Conservation (phyloP, 1,140 invertebrate genomes). For the Brachystomella parvula region DNA sequence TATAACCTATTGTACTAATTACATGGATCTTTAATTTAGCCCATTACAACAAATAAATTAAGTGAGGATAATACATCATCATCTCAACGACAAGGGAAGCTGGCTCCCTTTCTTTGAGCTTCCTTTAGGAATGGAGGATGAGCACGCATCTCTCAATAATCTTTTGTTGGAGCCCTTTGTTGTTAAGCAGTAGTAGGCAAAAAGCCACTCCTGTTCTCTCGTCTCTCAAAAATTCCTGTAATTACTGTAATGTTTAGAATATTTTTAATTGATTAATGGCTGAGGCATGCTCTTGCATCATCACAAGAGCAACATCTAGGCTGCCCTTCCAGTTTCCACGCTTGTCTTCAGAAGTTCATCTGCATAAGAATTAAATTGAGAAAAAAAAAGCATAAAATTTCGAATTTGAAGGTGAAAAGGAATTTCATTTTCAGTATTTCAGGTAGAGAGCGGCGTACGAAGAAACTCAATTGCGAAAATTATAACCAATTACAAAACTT, state of each 20-base stretch:
- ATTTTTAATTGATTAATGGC: background rate
- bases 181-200: too few species aligned
- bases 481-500: too few species aligned
- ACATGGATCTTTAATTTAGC: conserved; percentile 3
- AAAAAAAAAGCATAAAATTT: too few species aligned
- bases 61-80: conserved; percentile 6
- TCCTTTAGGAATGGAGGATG: background rate
- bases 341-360: too few species aligned
- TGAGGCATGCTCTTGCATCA: background rate
- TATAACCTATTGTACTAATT: conserved; percentile 8
- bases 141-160: background rate
- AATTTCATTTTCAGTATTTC: too few species aligned
- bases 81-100: conserved; percentile 3
- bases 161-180: too few species aligned
- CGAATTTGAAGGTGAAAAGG: too few species aligned
- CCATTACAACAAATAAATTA: conserved; percentile 9
- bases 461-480: too few species aligned
- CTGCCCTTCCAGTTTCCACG: too few species aligned
- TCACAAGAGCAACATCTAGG: too few species aligned
- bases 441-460: too few species aligned
- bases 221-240: background rate
- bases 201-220: conserved; percentile 1
- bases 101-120: background rate
- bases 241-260: background rate
- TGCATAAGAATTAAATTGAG: too few species aligned